Percentiles rank a stretch among this genome's conserved stretches.
Evolutionary conservation across 1,140 invertebrate genomes (phyloP).

Genomic region (Odontomachus brunneus): DNA sequence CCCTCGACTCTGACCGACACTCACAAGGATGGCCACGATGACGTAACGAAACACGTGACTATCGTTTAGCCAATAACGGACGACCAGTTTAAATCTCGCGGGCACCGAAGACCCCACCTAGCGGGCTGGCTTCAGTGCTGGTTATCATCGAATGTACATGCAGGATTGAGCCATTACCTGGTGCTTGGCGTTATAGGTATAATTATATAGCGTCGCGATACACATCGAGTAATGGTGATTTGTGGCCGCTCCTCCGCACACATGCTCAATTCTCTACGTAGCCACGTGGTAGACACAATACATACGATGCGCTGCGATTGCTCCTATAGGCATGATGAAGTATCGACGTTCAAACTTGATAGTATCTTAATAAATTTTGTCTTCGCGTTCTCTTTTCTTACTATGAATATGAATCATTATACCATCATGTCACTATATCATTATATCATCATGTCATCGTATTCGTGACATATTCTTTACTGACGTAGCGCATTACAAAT

Average conservation of each 20-base stretch:
- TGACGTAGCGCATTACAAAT: background rate
- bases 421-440: too few species aligned
- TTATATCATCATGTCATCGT: background rate
- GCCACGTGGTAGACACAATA: constrained; percentile 66
- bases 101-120: constrained; percentile 66
- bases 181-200: constrained; percentile 84
- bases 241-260: constrained; percentile 77
- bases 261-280: constrained; percentile 66
- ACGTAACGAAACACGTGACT: constrained; percentile 76
- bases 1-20: constrained; percentile 32
- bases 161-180: constrained; percentile 85
- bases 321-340: constrained; percentile 13
- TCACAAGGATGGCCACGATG: constrained; percentile 73
- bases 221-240: constrained; percentile 86
- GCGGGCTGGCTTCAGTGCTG: constrained; percentile 68
- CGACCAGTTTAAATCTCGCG: constrained; percentile 77
- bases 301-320: constrained; percentile 40
- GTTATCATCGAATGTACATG: constrained; percentile 83
- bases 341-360: background rate
- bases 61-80: constrained; percentile 57
- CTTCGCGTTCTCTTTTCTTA: background rate
- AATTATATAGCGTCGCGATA: constrained; percentile 85
- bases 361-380: constrained; percentile 37
- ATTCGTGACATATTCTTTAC: background rate
- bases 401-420: background rate